These are phyloP conservation scores for Drosophila parabipectinata DNA, from an alignment of 1,140 invertebrate species.

Conservation along the genomic window DNA sequence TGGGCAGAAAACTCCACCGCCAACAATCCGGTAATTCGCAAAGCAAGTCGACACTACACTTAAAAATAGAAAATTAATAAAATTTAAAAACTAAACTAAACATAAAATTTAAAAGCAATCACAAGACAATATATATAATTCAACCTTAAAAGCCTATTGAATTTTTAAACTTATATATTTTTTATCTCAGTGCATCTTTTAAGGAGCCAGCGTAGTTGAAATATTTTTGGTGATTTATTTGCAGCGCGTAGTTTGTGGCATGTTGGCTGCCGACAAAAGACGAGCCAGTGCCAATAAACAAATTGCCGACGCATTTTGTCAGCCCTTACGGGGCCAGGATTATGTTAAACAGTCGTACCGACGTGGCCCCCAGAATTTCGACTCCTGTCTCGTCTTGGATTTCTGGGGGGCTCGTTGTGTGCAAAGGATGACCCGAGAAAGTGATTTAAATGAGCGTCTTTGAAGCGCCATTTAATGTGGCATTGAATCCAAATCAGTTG, in stretches of 20 bases:
- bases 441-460: constrained; percentile 75
- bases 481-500: constrained; percentile 71
- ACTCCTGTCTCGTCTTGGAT: constrained; percentile 17
- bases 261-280: constrained; percentile 75
- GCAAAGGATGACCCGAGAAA: constrained; percentile 32
- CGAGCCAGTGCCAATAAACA: constrained; percentile 74
- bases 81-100: too few relatives aligned
- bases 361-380: constrained; percentile 30
- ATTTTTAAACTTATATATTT: too few relatives aligned
- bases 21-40: constrained; percentile 20
- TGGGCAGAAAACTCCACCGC: constrained; percentile 45
- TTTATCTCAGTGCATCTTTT: constrained; percentile 27
- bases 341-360: constrained; percentile 69
- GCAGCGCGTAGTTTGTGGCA: constrained; percentile 79
- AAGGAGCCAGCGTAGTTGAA: constrained; percentile 72
- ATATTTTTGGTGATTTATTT: constrained; percentile 82
- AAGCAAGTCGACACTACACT: constrained; percentile 6
- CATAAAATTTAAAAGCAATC: too few relatives aligned
- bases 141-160: too few relatives aligned
- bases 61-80: not conserved
- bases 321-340: constrained; percentile 68
- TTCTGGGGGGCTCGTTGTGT: constrained; percentile 34
- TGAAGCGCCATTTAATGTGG: constrained; percentile 75
- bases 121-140: too few relatives aligned
- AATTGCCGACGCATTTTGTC: constrained; percentile 82